These are phyloP conservation scores for Albula goreensis DNA, from an alignment of 2,113 vertebrate genomes.

Conservation along the genomic window DNA sequence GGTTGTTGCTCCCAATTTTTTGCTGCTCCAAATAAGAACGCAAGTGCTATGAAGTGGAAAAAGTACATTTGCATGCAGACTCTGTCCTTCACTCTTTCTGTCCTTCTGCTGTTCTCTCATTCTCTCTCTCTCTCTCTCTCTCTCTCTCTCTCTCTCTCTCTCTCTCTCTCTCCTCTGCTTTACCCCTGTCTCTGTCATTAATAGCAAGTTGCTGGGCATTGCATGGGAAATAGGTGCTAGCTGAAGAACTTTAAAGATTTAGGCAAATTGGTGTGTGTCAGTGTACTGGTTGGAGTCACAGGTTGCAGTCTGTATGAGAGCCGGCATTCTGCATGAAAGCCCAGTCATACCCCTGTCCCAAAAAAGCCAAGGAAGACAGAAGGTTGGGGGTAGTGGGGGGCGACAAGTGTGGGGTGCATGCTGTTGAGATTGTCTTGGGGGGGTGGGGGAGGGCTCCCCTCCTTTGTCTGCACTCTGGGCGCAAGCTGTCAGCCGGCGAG, in stretches of 20 bases:
- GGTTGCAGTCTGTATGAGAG: neutral
- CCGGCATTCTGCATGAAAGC: neutral
- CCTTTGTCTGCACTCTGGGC: neutral
- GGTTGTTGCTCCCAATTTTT: too few species aligned
- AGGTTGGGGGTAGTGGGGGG: neutral
- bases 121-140: neutral
- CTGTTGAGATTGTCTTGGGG: neutral
- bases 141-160: neutral
- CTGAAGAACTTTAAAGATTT: neutral
- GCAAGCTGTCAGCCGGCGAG: conserved; percentile 17
- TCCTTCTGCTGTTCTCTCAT: neutral
- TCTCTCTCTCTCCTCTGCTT: neutral
- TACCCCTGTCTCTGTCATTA: neutral
- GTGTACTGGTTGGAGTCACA: neutral
- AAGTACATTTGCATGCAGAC: too few species aligned
- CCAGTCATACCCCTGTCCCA: neutral
- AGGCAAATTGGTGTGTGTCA: neutral
- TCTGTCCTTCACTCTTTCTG: neutral
- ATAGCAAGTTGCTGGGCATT: neutral
- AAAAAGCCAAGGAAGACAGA: neutral
- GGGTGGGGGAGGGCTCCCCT: neutral
- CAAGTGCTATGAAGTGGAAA: too few species aligned
- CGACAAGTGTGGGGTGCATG: neutral
- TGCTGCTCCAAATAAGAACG: too few species aligned
- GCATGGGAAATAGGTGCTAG: neutral